These are phyloP conservation scores for Lates japonicus DNA, from an alignment of 2,797 vertebrate species.

Conservation along the genomic window DNA sequence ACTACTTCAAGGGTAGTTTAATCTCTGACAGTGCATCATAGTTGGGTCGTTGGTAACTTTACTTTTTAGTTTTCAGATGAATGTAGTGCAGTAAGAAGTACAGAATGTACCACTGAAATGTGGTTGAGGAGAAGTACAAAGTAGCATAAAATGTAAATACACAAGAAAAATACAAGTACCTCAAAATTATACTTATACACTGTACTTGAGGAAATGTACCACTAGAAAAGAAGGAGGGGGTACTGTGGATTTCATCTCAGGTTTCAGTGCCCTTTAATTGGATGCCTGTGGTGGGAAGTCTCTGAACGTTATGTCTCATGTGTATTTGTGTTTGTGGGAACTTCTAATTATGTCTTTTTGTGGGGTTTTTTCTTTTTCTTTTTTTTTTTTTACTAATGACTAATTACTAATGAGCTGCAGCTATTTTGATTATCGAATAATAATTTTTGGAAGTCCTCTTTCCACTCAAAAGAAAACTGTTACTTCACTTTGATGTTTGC, in stretches of 20 bases:
- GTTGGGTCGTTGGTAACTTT: not conserved
- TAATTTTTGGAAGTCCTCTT: not conserved
- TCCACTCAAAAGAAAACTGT: not conserved
- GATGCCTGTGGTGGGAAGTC: conserved; percentile 5
- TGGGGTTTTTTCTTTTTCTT: not conserved
- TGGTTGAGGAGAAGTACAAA: not conserved
- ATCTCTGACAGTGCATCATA: not conserved
- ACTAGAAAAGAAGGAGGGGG: not conserved
- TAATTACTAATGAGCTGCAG: not conserved
- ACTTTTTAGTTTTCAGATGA: not conserved
- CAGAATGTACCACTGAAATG: not conserved
- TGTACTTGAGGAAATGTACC: too few relatives aligned
- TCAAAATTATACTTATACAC: not conserved
- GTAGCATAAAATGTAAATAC: not conserved
- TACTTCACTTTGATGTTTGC: not conserved
- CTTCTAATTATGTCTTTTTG: not conserved
- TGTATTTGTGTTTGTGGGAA: conserved; percentile 13
- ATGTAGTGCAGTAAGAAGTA: not conserved
- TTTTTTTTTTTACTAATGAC: not conserved
- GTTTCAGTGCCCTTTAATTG: conserved; percentile 31
- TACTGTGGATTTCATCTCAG: conserved; percentile 2
- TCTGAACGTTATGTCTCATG: conserved; percentile 17
- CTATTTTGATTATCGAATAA: too few relatives aligned
- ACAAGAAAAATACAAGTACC: not conserved
- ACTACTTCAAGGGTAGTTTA: too few relatives aligned